Conservation (phyloP, 2,888 invertebrate genomes). For the Zygogramma bicolorata region DNA sequence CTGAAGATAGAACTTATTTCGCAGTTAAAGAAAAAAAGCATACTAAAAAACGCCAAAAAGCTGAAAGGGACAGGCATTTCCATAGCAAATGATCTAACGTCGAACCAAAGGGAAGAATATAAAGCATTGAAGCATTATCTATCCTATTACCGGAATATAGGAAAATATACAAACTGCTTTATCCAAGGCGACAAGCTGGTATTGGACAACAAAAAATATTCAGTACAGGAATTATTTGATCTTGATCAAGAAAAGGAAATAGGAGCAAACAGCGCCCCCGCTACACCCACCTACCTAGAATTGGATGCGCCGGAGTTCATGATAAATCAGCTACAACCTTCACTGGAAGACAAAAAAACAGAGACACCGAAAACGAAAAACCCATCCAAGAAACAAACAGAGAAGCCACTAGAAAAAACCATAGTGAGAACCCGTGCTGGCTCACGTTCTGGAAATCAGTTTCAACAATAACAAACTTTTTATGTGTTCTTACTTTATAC, state of each 20-base stretch:
- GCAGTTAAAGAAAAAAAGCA: neutral
- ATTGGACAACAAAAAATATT: neutral
- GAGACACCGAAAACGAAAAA: neutral
- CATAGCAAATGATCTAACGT: neutral
- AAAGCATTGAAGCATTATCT: neutral
- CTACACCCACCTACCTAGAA: neutral
- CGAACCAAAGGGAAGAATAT: neutral
- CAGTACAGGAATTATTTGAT: neutral
- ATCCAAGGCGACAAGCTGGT: neutral
- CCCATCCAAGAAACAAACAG: neutral
- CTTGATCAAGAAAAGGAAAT: neutral
- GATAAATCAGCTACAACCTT: neutral
- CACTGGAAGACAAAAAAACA: neutral
- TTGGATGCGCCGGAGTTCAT: neutral
- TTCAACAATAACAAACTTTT: neutral
- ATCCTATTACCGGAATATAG: neutral
- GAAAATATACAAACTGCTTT: no score
- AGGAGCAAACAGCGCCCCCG: neutral
- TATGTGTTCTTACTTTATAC: neutral
- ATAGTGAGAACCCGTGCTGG: neutral
- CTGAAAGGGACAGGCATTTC: slow-evolving; percentile 1
- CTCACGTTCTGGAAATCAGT: neutral
- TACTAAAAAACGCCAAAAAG: neutral
- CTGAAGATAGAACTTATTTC: neutral
- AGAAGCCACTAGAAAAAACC: neutral